Conservation (phyloP, 2,888 invertebrate genomes). For the Aproaerema taeniolella region DNA sequence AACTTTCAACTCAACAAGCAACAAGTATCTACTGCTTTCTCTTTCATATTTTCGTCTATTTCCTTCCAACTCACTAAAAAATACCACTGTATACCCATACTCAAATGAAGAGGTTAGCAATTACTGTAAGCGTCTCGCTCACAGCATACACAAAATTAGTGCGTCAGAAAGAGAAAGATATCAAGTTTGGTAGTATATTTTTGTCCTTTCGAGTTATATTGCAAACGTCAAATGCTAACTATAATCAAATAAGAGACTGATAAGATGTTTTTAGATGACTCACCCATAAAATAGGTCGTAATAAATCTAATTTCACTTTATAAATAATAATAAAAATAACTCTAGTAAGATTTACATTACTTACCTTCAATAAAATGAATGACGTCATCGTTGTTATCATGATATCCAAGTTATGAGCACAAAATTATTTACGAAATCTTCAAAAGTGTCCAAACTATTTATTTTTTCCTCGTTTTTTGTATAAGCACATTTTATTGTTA, state of each 20-base stretch:
- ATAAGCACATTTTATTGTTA: conserved; percentile 42
- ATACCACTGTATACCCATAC: too few species aligned
- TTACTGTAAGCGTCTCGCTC: too few species aligned
- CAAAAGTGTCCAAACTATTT: conserved; percentile 30
- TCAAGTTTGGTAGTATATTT: too few species aligned
- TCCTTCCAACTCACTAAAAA: conserved; percentile 54
- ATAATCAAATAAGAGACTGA: conserved; percentile 64
- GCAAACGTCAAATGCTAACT: conserved; percentile 60
- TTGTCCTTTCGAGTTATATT: conserved; percentile 35
- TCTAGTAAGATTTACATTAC: conserved; percentile 20
- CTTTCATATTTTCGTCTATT: conserved; percentile 46
- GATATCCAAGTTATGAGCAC: conserved; percentile 64
- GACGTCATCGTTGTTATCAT: conserved; percentile 78
- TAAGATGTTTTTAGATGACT: conserved; percentile 50
- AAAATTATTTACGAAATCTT: conserved; percentile 51
- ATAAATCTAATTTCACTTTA: conserved; percentile 10
- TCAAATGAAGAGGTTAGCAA: too few species aligned
- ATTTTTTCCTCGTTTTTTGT: conserved; percentile 39
- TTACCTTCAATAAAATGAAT: conserved; percentile 74
- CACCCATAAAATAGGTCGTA: conserved; percentile 24
- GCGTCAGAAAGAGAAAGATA: conserved; percentile 49
- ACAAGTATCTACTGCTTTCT: conserved; percentile 37
- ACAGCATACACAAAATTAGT: too few species aligned
- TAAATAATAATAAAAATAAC: background rate
- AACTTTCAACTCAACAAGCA: conserved; percentile 31